phyloP scores from a whole-genome alignment of 35 echinoderm and acorn worm species.

The Amphiura filiformis region DNA sequence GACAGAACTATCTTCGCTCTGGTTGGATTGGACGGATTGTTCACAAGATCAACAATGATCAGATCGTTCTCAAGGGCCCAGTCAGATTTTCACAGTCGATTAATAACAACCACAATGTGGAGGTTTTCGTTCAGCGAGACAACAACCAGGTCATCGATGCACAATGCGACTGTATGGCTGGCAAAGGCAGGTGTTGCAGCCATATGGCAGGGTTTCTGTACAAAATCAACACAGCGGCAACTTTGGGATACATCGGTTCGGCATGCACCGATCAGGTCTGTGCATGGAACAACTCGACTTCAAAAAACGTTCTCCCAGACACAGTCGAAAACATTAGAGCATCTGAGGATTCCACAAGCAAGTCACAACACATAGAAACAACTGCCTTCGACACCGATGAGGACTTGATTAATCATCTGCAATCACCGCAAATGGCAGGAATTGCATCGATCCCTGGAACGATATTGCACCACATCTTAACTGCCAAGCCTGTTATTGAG shows the following conservation, averaged over 20 bases:
- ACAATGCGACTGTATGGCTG: constrained; percentile 43
- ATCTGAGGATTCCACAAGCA: too few species aligned
- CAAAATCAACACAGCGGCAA: constrained; percentile 15
- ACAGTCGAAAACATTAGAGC: constrained; percentile 10
- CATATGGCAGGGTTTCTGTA: constrained; percentile 9
- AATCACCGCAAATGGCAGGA: neutral
- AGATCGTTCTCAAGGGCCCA: neutral
- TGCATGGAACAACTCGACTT: neutral
- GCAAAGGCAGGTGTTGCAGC: constrained; percentile 29
- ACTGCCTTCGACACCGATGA: neutral
- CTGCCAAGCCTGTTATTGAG: neutral
- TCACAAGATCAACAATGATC: neutral
- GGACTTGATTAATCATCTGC: neutral
- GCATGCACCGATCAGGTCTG: neutral
- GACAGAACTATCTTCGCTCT: constrained; percentile 33
- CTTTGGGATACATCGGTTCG: neutral
- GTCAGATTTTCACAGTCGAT: constrained; percentile 2
- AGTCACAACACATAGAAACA: too few species aligned
- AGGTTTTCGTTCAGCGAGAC: neutral
- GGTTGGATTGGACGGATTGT: constrained; percentile 9
- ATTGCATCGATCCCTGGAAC: neutral
- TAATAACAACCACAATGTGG: neutral
- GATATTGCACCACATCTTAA: neutral
- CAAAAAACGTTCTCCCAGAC: neutral
- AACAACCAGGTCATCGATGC: neutral